phyloP scores from a whole-genome alignment of 2,888 invertebrate species.

The Lordiphosa fenestrarum region DNA sequence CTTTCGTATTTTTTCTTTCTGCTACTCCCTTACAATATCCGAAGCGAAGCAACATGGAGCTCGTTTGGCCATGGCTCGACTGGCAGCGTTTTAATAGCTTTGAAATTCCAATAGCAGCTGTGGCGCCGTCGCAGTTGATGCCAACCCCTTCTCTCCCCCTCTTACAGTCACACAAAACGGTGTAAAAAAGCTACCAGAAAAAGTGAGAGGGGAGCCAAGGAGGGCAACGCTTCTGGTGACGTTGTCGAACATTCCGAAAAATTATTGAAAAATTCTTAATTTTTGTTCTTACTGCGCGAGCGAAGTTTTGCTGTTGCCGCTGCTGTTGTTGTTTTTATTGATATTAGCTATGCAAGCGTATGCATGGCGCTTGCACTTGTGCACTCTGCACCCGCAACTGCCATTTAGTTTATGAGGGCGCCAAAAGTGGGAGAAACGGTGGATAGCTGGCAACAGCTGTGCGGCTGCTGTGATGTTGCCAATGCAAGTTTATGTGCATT shows the following conservation, averaged over 20 bases:
- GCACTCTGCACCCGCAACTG: slow-evolving; percentile 53
- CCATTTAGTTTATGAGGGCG: slow-evolving; percentile 74
- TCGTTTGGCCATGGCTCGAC: slow-evolving; percentile 78
- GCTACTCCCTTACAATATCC: slow-evolving; percentile 18
- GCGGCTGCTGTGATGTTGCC: slow-evolving; percentile 20
- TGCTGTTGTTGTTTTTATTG: slow-evolving; percentile 53
- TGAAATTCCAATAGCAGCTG: slow-evolving; percentile 80
- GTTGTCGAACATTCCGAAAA: slow-evolving; percentile 69
- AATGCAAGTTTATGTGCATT: slow-evolving; percentile 60
- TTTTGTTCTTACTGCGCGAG: slow-evolving; percentile 51
- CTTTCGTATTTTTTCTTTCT: slow-evolving; percentile 1
- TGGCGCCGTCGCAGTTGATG: slow-evolving; percentile 45
- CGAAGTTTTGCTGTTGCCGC: slow-evolving; percentile 37
- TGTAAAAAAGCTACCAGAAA: slow-evolving; percentile 20
- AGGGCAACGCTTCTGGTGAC: slow-evolving; percentile 24
- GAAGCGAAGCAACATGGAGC: slow-evolving; percentile 42
- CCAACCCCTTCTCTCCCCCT: slow-evolving; percentile 28
- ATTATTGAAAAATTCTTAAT: slow-evolving; percentile 69
- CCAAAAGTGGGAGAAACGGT: slow-evolving; percentile 35
- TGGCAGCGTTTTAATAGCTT: slow-evolving; percentile 80
- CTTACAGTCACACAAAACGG: slow-evolving; percentile 16
- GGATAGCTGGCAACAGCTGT: slow-evolving; percentile 41
- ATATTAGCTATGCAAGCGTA: slow-evolving; percentile 68
- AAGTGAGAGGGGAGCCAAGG: slow-evolving; percentile 5
- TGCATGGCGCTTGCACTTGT: slow-evolving; percentile 24